A percentile compares a stretch with the other conserved stretches of the same genome.
Evolutionary conservation across 2,113 vertebrate genomes (phyloP).

Genomic region (Pomatorhinus ruficollis): DNA sequence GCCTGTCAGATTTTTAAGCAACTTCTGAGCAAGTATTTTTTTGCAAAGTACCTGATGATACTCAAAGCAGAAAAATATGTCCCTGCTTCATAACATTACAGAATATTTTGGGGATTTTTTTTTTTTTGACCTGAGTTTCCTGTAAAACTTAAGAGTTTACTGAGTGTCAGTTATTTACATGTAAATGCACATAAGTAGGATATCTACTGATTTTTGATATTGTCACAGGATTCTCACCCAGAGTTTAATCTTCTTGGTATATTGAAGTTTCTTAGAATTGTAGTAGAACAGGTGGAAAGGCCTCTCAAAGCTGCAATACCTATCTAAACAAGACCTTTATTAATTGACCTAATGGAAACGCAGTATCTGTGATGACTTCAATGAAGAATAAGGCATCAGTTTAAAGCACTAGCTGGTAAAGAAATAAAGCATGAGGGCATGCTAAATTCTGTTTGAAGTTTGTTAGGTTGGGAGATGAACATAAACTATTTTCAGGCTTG

Average conservation of each 20-base stretch:
- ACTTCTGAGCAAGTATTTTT: neutral
- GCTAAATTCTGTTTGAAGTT: neutral
- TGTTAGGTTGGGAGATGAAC: neutral
- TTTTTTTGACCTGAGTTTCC: neutral
- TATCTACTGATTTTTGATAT: neutral
- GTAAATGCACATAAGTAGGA: neutral
- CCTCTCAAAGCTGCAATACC: neutral
- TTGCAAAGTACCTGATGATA: neutral
- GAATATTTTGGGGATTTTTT: neutral
- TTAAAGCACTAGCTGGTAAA: neutral
- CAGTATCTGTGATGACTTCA: neutral
- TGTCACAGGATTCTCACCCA: neutral
- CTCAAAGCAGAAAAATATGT: neutral
- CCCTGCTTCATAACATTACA: neutral
- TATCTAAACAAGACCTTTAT: neutral
- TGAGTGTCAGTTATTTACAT: neutral
- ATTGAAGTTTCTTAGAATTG: neutral
- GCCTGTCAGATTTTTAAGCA: neutral
- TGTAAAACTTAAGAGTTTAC: neutral
- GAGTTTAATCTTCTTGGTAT: neutral
- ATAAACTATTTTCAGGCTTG: neutral
- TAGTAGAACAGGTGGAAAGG: neutral
- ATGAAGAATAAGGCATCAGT: neutral
- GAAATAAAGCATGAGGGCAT: neutral
- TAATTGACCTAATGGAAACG: neutral